These are phyloP conservation scores for Congeria kusceri DNA, from an alignment of 2,888 invertebrate species.

Conservation along the genomic window DNA sequence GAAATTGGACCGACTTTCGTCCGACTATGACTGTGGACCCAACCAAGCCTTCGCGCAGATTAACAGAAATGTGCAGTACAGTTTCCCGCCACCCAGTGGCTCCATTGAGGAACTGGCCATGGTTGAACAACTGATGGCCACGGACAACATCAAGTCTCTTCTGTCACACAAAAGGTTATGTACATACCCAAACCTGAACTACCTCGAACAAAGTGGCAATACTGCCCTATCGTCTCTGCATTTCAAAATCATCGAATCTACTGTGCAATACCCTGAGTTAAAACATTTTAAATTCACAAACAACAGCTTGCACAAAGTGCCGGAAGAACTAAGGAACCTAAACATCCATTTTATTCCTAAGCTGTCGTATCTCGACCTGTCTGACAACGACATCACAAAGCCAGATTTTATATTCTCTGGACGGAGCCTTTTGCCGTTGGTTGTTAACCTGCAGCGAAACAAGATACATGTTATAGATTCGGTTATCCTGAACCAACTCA, in stretches of 20 bases:
- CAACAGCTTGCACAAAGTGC: conserved; percentile 43
- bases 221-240: conserved; percentile 46
- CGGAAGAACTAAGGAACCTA: conserved; percentile 42
- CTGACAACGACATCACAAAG: conserved; percentile 39
- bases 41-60: conserved; percentile 17
- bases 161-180: conserved; percentile 14
- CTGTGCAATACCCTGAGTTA: conserved; percentile 40
- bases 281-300: conserved; percentile 40
- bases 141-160: conserved; percentile 25
- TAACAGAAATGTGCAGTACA: conserved; percentile 40
- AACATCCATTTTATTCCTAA: conserved; percentile 45
- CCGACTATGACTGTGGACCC: conserved; percentile 48
- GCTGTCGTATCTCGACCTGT: conserved; percentile 44
- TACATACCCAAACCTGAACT: conserved; percentile 44
- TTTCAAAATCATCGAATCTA: conserved; percentile 51
- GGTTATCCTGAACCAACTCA: background rate
- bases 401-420: conserved; percentile 23
- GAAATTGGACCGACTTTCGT: conserved; percentile 18
- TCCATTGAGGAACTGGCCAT: conserved; percentile 30
- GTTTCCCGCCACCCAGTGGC: conserved; percentile 22
- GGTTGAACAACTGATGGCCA: conserved; percentile 26
- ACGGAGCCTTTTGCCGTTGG: conserved; percentile 8
- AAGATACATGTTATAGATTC: conserved; percentile 8
- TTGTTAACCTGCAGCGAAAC: conserved; percentile 36
- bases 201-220: conserved; percentile 54